Evolutionary conservation across 2,888 invertebrate genomes (phyloP).

Genomic region (Zaprionus lineosus): DNA sequence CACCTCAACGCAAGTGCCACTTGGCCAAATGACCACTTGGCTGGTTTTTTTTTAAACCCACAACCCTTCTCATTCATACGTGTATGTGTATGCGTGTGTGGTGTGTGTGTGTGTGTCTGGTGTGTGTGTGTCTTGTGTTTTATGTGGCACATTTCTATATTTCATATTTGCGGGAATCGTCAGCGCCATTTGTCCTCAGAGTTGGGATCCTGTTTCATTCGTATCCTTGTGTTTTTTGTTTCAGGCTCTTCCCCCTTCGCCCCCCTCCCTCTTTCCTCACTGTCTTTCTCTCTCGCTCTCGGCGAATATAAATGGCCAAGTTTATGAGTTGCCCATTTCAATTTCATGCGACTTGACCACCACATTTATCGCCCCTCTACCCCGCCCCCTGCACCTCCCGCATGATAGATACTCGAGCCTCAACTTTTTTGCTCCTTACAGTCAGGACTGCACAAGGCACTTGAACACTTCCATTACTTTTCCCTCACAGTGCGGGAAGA

Average conservation of each 20-base stretch:
- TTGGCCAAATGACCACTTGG: slow-evolving; percentile 48
- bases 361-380: slow-evolving; percentile 32
- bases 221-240: slow-evolving; percentile 27
- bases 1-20: slow-evolving; percentile 34
- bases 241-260: slow-evolving; percentile 54
- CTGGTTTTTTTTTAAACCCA: slow-evolving; percentile 8
- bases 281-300: too few relatives aligned
- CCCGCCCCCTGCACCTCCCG: neutral
- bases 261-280: too few relatives aligned
- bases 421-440: slow-evolving; percentile 51
- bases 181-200: slow-evolving; percentile 44
- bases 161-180: slow-evolving; percentile 56
- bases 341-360: slow-evolving; percentile 76
- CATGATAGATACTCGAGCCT: slow-evolving; percentile 37
- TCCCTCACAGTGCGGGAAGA: neutral
- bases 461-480: slow-evolving; percentile 57
- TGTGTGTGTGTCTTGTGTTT: slow-evolving; percentile 5
- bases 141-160: slow-evolving; percentile 47
- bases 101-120: neutral
- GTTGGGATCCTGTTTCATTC: neutral
- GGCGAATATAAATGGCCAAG: slow-evolving; percentile 69
- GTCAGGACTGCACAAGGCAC: slow-evolving; percentile 60
- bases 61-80: slow-evolving; percentile 14
- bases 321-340: slow-evolving; percentile 74
- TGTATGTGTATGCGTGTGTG: too few relatives aligned